Conservation (phyloP, 2,113 vertebrate species). For the Artemisiospiza belli region DNA sequence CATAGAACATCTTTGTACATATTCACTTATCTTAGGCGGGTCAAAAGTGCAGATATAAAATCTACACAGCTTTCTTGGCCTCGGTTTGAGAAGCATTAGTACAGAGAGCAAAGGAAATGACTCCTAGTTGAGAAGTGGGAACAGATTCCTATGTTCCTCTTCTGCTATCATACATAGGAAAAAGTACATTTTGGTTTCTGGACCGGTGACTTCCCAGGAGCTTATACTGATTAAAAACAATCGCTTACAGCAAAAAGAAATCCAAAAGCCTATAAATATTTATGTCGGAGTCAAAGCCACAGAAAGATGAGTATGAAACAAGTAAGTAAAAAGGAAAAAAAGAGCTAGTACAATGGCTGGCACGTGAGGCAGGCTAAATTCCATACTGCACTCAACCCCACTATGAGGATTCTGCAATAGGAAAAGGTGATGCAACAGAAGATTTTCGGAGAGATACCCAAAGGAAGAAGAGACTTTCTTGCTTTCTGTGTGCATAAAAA, state of each 20-base stretch:
- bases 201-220: neutral
- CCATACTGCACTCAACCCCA: neutral
- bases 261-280: conserved; percentile 49
- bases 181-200: neutral
- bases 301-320: conserved; percentile 48
- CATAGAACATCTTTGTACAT: neutral
- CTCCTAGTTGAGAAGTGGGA: neutral
- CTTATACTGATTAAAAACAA: neutral
- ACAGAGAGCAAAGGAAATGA: neutral
- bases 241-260: conserved; percentile 12
- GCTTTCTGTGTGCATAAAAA: neutral
- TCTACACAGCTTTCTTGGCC: neutral
- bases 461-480: neutral
- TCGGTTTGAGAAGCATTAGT: neutral
- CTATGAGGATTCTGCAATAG: neutral
- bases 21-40: neutral
- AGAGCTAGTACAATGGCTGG: conserved; percentile 1
- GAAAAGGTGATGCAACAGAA: neutral
- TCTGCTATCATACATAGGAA: neutral
- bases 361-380: conserved; percentile 26
- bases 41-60: neutral
- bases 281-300: conserved; percentile 50
- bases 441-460: neutral
- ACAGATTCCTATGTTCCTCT: neutral
- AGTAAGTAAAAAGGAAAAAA: neutral